Evolutionary conservation across 2,888 invertebrate species (phyloP).

Genomic region (Theodoxus fluviatilis): DNA sequence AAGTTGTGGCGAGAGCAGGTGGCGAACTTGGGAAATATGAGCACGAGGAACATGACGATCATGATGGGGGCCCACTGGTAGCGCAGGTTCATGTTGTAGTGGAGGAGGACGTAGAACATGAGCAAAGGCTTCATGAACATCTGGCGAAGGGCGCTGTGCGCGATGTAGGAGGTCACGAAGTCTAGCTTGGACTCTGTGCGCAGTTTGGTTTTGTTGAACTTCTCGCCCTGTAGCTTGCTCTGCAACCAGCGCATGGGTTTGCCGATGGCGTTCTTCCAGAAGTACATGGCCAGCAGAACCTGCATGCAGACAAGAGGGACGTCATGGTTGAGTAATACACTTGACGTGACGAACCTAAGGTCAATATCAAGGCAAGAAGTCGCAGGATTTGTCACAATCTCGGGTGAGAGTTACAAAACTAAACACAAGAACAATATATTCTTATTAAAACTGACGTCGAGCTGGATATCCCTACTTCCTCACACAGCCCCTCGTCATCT

Average conservation of each 20-base stretch:
- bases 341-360: no score
- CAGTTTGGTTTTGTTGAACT: slow-evolving; percentile 49
- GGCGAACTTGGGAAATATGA: slow-evolving; percentile 56
- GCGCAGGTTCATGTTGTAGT: slow-evolving; percentile 44
- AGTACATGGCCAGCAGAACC: slow-evolving; percentile 53
- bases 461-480: no score
- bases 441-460: no score
- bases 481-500: no score
- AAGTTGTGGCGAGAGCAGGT: slow-evolving; percentile 47
- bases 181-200: slow-evolving; percentile 50
- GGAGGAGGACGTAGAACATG: slow-evolving; percentile 47
- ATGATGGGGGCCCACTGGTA: slow-evolving; percentile 51
- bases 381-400: no score
- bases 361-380: no score
- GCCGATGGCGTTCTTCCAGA: slow-evolving; percentile 52
- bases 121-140: slow-evolving; percentile 58
- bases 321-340: no score
- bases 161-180: slow-evolving; percentile 52
- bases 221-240: slow-evolving; percentile 44
- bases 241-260: slow-evolving; percentile 49
- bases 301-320: no score
- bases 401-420: no score
- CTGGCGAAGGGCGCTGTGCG: slow-evolving; percentile 52
- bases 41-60: slow-evolving; percentile 52
- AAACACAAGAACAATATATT: no score